phyloP scores from a whole-genome alignment of 2,888 invertebrate genomes.

The Penaeus monodon region DNA sequence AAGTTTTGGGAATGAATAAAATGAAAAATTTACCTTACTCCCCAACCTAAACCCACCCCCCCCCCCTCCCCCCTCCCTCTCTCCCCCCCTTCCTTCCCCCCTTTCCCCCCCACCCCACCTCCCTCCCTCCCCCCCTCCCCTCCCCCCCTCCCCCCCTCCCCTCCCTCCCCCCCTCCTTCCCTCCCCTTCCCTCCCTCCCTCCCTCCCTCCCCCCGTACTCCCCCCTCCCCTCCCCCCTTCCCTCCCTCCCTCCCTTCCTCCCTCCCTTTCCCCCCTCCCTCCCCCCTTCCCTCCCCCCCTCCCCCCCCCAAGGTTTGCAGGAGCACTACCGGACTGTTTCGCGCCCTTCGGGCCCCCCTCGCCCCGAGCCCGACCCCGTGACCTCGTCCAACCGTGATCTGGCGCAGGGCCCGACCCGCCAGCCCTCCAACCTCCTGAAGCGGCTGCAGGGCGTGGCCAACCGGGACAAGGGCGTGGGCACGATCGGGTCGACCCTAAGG shows the following conservation, averaged over 20 bases:
- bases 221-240: not conserved
- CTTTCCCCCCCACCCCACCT: no score
- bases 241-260: no score
- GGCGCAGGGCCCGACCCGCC: slow-evolving; percentile 37
- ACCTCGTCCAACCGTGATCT: slow-evolving; percentile 44
- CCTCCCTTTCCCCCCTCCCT: not conserved
- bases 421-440: slow-evolving; percentile 59
- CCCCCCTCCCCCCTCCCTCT: no score
- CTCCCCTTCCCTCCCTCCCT: not conserved
- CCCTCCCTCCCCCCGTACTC: not conserved
- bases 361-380: slow-evolving; percentile 56
- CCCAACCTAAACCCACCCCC: no score
- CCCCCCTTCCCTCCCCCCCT: not conserved
- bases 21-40: no score
- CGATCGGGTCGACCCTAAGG: slow-evolving; percentile 13
- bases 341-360: slow-evolving; percentile 57
- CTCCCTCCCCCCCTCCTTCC: no score
- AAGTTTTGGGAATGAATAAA: no score
- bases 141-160: no score
- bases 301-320: slow-evolving; percentile 69
- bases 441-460: slow-evolving; percentile 63
- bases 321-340: slow-evolving; percentile 71
- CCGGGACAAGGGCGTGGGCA: slow-evolving; percentile 45
- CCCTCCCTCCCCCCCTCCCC: no score
- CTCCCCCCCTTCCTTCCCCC: no score